Evolutionary conservation across 2,113 vertebrate genomes (phyloP), one percentile per base, ranked within the genome.

Genomic region (Calonectris borealis): DNA sequence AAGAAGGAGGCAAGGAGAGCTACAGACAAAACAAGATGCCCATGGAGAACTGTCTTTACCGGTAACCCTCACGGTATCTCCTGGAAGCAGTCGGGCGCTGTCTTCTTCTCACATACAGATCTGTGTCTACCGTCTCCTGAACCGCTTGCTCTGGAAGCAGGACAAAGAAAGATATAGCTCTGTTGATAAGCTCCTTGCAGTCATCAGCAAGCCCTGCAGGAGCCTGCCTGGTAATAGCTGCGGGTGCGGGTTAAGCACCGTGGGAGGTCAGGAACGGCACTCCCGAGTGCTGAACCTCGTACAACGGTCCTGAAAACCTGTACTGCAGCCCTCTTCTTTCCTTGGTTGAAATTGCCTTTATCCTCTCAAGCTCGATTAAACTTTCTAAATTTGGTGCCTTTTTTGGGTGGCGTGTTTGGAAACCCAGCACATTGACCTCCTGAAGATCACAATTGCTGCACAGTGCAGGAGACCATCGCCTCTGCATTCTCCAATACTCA

Each of bases 71-170:
- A 13, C 0, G 60, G 72, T 46, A 72, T 31, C 72, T 91, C 86
- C 66, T 94, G 90, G 97, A 70, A 26, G 58, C 75, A 42, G 95
- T 13, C 11, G 68, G 82, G 25, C 6, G 64, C 70, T 93, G 92
- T 48, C 81, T 46, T 60, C 96, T 94, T 49, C 96, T 95, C 52
- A 64, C 27, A 49, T 73, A 65, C 44, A 91, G 79, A 20, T 96
- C 96, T 38, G 79, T 83, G 49, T 94, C 95, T 46, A 69, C 93
- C 5, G 88, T 72, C 94, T 97, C 96, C 94, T 97, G 94, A 87
- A 96, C 95, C 1, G 87, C 97, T 97, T 96, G 94, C 51, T 98
- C 97, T 98, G 80, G 66, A 89, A 92, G 77, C 83, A 86, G 58
- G 60, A 94, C 68, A 92, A 83, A 92, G 80, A 86, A 70, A 86